Conservation (phyloP, 53 echinoderm and acorn worm species). For the Mesocentrotus franciscanus region DNA sequence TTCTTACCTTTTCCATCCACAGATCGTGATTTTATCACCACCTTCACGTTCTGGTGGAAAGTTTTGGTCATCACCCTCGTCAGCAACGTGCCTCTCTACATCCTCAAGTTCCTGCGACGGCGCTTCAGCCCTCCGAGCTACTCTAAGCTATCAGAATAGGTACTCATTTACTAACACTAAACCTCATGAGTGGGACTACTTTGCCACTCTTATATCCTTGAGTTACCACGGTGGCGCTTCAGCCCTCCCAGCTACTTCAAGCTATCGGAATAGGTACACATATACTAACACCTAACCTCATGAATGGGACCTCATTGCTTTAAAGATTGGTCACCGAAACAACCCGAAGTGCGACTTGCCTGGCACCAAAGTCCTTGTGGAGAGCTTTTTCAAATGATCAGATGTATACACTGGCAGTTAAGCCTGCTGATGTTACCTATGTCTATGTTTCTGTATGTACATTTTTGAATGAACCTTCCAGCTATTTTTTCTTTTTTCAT, state of each 20-base stretch:
- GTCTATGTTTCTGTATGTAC: not conserved
- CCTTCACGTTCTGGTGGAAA: slow-evolving; percentile 96
- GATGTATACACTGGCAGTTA: not conserved
- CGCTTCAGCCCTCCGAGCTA: slow-evolving; percentile 98
- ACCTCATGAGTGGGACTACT: not conserved
- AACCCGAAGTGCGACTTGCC: not conserved
- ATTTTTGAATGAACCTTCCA: not conserved
- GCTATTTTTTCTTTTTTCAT: not conserved
- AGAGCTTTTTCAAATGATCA: not conserved
- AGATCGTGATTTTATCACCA: slow-evolving; percentile 96
- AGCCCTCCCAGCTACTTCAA: slow-evolving; percentile 95
- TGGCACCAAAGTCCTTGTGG: not conserved
- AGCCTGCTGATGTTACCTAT: not conserved
- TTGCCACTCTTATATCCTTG: slow-evolving; percentile 91
- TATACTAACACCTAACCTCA: not conserved
- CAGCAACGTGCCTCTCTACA: slow-evolving; percentile 96
- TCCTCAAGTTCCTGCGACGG: slow-evolving; percentile 93
- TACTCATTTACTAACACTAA: not conserved
- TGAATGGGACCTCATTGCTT: not conserved
- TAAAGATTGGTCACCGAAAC: not conserved
- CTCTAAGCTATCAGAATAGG: slow-evolving; percentile 87
- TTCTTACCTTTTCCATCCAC: not conserved
- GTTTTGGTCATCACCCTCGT: slow-evolving; percentile 94
- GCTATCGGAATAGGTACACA: slow-evolving; percentile 63
- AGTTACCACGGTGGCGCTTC: slow-evolving; percentile 84